Evolutionary conservation across 1,140 invertebrate species (phyloP), one percentile per base, ranked within the genome.

Genomic region (Drosophila tristis): DNA sequence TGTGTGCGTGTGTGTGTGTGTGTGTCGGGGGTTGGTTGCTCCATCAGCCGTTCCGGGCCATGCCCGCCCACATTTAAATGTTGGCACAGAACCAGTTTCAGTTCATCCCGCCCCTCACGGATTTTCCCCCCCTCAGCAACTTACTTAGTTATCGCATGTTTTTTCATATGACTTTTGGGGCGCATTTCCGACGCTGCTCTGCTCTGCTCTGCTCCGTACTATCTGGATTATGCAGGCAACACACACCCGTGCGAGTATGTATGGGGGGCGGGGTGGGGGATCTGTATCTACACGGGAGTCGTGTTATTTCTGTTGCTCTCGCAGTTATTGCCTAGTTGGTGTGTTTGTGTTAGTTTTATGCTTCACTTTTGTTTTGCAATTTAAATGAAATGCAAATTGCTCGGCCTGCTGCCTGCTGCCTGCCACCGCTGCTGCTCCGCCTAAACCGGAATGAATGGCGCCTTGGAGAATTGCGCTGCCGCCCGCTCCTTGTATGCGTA

Each of bases 141-240:
- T 35, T 43, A 59, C 63, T 73, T 59, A 59, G 78, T 75, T 86
- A 86, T 87, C 82, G 82, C 79, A 64, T 87, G 82, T 89, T 87
- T 87, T 87, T 86, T 87, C 82, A 86, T 86, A 87, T 87, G 82
- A 75, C 82, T 86, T 87, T 81, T 86, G 82, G 81, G 82, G 73
- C 62, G 80, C 72, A 85, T 85, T 81, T 75, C 35, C 48, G 54
- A 26, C 56, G 58, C 68, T 57, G 55, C 55, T 35, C 50, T 23
- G 50, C 47, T 54, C 61, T 61, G 56, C 55, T 26, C 50, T 25
- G 50, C 42, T 16, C 16, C n/a, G n/a, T 16, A 16, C 68, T 65
- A 74, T 58, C 43, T 72, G 63, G 64, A 74, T 70, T 74, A 82
- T 65, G 61, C 49, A 57, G 55, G 71, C 72, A 65, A 64, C 73